Conservation (phyloP, 1,140 invertebrate species). For the Heterodera carotae region DNA sequence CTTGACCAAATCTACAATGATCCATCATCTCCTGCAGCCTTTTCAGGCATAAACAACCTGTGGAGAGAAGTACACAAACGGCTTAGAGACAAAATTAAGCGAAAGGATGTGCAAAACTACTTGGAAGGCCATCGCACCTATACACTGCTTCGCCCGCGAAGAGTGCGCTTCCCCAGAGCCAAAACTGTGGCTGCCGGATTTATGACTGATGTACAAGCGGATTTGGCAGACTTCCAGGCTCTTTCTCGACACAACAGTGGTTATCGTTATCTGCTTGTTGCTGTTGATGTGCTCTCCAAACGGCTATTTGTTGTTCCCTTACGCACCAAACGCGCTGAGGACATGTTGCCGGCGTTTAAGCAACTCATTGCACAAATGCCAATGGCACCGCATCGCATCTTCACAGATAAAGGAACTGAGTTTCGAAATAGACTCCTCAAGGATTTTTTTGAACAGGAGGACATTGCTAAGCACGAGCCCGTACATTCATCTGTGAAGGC, state of each 20-base stretch:
- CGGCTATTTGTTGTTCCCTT: neutral
- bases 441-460: conserved; percentile 39
- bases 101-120: neutral
- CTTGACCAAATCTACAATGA: conserved; percentile 4
- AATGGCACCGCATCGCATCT: conserved; percentile 27
- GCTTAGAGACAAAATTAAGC: neutral
- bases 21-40: neutral
- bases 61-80: neutral
- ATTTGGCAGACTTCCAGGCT: neutral
- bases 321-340: neutral
- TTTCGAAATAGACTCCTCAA: conserved; percentile 31
- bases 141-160: neutral
- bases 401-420: conserved; percentile 39
- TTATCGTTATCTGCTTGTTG: conserved; percentile 6
- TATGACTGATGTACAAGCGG: too few relatives aligned
- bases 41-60: neutral
- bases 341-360: conserved; percentile 35
- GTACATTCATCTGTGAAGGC: conserved; percentile 30
- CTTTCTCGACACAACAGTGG: conserved; percentile 3
- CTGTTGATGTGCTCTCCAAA: conserved; percentile 12
- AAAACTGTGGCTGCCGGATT: too few relatives aligned
- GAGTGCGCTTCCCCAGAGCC: too few relatives aligned
- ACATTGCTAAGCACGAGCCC: conserved; percentile 19
- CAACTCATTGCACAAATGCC: conserved; percentile 31
- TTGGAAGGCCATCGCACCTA: conserved; percentile 12